Evolutionary conservation across 2,888 invertebrate genomes (phyloP).

Genomic region (Podotricha telesiphe): DNA sequence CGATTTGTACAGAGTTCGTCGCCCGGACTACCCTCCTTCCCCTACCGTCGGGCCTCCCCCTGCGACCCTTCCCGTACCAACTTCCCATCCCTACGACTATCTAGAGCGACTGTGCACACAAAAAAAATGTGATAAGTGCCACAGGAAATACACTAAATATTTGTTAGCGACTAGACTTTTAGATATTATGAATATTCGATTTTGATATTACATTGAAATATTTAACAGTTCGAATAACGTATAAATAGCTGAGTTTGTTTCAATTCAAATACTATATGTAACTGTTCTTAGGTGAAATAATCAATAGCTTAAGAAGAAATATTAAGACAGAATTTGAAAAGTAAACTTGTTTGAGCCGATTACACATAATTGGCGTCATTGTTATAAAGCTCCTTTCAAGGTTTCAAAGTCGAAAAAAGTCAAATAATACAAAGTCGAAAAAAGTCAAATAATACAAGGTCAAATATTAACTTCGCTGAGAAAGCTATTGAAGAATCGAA

Average conservation of each 20-base stretch:
- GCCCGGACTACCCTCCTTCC: conserved; percentile 61
- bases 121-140: conserved; percentile 39
- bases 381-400: too few relatives aligned
- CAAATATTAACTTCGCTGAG: too few relatives aligned
- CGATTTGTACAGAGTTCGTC: conserved; percentile 81
- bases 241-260: background rate
- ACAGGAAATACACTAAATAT: conserved; percentile 15
- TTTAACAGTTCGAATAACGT: background rate
- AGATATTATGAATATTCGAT: conserved; percentile 2
- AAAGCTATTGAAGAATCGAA: too few relatives aligned
- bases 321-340: too few relatives aligned
- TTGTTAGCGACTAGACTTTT: background rate
- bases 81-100: conserved; percentile 30
- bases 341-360: too few relatives aligned
- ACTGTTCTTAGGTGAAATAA: too few relatives aligned
- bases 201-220: background rate
- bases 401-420: too few relatives aligned
- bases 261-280: background rate
- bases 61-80: conserved; percentile 1
- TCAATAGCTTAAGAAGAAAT: too few relatives aligned
- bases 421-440: too few relatives aligned
- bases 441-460: too few relatives aligned
- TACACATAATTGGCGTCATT: too few relatives aligned
- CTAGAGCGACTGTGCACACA: conserved; percentile 36
- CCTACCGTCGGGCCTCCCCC: conserved; percentile 48